Percentiles rank a stretch among this genome's conserved stretches.
phyloP scores from a whole-genome alignment of 92 coral and sea anemone genomes.

The Palythoa grandis region DNA sequence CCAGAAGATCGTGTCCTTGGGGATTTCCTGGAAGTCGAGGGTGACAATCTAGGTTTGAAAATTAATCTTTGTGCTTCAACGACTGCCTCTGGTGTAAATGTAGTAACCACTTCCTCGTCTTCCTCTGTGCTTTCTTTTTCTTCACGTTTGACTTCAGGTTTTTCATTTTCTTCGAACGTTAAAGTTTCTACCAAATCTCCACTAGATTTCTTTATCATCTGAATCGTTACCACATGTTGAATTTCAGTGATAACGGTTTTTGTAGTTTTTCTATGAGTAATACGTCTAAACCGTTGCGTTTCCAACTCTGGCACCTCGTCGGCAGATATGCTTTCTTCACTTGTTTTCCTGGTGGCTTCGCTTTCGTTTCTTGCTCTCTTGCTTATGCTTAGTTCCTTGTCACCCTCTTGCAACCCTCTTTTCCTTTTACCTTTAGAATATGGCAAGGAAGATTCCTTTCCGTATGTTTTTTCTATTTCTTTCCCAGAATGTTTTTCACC shows the following conservation, averaged over 20 bases:
- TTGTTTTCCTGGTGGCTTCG: not conserved
- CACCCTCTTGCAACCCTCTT: not conserved
- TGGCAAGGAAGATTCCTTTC: not conserved
- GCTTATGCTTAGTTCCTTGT: not conserved
- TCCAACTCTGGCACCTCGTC: constrained; percentile 32
- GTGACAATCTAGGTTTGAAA: not conserved
- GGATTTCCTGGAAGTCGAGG: not conserved
- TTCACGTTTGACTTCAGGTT: constrained; percentile 44
- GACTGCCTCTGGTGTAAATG: not conserved
- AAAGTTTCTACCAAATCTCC: constrained; percentile 55
- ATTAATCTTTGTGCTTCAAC: not conserved
- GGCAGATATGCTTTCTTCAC: not conserved
- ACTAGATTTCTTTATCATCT: constrained; percentile 46
- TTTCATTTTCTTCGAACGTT: constrained; percentile 59
- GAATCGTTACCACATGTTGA: constrained; percentile 59
- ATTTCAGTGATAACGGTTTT: constrained; percentile 68
- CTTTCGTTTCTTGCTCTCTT: constrained; percentile 22
- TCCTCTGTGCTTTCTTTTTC: constrained; percentile 54
- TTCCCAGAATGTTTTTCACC: not conserved
- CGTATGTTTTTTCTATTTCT: not conserved
- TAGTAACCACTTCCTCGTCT: constrained; percentile 32
- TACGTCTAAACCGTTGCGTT: constrained; percentile 48
- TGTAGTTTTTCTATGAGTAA: constrained; percentile 58
- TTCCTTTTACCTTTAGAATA: not conserved
- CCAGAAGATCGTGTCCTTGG: constrained; percentile 26